Conservation (phyloP, 2,113 vertebrate species). For the Cheirogaleus medius region DNA sequence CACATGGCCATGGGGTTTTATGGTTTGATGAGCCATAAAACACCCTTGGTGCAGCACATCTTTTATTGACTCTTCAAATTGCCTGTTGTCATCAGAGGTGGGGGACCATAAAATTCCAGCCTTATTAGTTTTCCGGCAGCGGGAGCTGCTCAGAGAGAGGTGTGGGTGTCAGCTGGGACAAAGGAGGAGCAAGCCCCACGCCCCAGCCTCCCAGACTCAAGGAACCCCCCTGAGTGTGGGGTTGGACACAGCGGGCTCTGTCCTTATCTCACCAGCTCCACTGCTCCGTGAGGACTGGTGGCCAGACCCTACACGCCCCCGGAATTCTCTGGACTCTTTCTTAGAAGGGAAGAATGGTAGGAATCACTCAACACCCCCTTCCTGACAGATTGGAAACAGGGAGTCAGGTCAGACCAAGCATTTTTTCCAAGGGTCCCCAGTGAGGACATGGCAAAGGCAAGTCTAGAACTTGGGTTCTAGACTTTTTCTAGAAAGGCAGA, state of each 20-base stretch:
- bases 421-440: neutral
- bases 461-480: neutral
- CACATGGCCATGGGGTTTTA: conserved; percentile 77
- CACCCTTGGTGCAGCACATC: conserved; percentile 67
- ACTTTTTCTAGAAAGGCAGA: neutral
- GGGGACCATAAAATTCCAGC: conserved; percentile 80
- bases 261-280: neutral
- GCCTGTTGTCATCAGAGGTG: conserved; percentile 75
- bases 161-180: neutral
- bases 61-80: conserved; percentile 85
- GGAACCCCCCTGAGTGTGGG: neutral
- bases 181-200: neutral
- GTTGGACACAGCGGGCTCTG: neutral
- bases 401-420: neutral
- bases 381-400: neutral
- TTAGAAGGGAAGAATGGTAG: neutral
- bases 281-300: neutral
- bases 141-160: neutral
- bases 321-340: neutral
- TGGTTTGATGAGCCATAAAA: conserved; percentile 83
- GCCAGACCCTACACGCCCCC: neutral
- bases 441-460: neutral
- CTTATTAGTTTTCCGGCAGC: conserved; percentile 73
- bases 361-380: neutral
- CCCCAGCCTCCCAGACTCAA: neutral